Conservation (phyloP, 2,113 vertebrate genomes). For the Pachycephala philippinensis region DNA sequence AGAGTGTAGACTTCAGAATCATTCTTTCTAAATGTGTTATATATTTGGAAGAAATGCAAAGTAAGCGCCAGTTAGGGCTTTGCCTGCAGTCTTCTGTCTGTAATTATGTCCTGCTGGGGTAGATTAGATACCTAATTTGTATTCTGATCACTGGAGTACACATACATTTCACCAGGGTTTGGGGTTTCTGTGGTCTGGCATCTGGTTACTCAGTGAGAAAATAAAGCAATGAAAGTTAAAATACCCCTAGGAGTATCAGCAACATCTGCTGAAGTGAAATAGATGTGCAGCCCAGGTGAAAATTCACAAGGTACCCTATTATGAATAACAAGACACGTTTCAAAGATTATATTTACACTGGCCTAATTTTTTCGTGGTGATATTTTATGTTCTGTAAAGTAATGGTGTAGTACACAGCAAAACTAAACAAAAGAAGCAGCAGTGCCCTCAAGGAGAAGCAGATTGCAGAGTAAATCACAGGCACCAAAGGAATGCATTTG, state of each 20-base stretch:
- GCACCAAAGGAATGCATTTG: not conserved
- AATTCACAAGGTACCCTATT: not conserved
- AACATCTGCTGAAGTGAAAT: conserved; percentile 51
- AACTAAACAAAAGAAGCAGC: not conserved
- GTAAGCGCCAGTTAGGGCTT: not conserved
- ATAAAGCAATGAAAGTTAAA: conserved; percentile 33
- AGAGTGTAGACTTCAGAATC: not conserved
- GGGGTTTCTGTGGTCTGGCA: conserved; percentile 13
- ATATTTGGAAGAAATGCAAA: not conserved
- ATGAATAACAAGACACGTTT: conserved; percentile 30
- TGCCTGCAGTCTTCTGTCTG: not conserved
- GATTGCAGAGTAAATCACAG: not conserved
- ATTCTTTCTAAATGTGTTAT: not conserved
- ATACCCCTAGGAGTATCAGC: conserved; percentile 1
- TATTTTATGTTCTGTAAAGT: not conserved
- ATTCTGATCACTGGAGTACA: not conserved
- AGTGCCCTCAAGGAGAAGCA: not conserved
- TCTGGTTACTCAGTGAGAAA: conserved; percentile 53
- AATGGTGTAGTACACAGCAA: not conserved
- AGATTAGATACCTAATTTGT: not conserved
- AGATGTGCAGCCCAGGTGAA: conserved; percentile 21
- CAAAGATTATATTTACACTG: conserved; percentile 35
- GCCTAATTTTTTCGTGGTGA: not conserved
- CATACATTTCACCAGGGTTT: conserved; percentile 3
- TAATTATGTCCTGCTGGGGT: not conserved